A percentile compares a stretch with the other conserved stretches of the same genome.
Conservation (phyloP, 2,797 vertebrate genomes). For the Menidia menidia region DNA sequence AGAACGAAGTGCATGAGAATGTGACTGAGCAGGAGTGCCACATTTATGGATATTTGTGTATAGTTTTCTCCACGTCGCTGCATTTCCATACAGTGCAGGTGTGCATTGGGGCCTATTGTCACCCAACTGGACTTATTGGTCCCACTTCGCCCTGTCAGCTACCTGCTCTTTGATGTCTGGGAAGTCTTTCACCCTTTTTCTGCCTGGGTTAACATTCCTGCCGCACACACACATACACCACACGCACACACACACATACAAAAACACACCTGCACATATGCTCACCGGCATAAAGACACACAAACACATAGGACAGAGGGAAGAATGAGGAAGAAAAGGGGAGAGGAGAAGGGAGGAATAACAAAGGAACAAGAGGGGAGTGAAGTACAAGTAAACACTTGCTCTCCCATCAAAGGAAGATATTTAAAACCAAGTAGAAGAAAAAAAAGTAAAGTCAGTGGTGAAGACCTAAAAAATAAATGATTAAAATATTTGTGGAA, state of each 20-base stretch:
- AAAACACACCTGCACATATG: constrained; percentile 57
- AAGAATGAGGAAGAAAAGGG: constrained; percentile 45
- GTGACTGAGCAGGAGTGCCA: constrained; percentile 48
- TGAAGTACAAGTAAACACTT: constrained; percentile 78
- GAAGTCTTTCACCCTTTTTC: constrained; percentile 80
- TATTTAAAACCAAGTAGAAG: constrained; percentile 32
- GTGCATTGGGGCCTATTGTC: constrained; percentile 82
- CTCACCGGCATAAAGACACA: constrained; percentile 41
- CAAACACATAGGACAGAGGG: constrained; percentile 43
- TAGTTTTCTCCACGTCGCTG: constrained; percentile 71
- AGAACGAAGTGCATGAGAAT: constrained; percentile 52
- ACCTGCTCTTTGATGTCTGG: constrained; percentile 84
- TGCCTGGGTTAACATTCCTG: constrained; percentile 80
- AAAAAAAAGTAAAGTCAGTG: constrained; percentile 25
- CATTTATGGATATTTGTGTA: constrained; percentile 16
- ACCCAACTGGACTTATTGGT: constrained; percentile 72
- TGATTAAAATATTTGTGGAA: background rate
- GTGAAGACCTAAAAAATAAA: background rate
- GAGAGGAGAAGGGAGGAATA: constrained; percentile 66
- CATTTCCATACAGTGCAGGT: constrained; percentile 86
- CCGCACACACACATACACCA: constrained; percentile 39
- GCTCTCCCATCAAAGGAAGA: constrained; percentile 62
- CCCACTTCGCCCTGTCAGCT: constrained; percentile 76
- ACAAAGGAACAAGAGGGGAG: constrained; percentile 72
- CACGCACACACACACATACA: constrained; percentile 38